Percentiles rank a stretch among this genome's conserved stretches.
These are phyloP conservation scores for Pararge aegeria DNA, from an alignment of 1,140 invertebrate species.

Conservation along the genomic window DNA sequence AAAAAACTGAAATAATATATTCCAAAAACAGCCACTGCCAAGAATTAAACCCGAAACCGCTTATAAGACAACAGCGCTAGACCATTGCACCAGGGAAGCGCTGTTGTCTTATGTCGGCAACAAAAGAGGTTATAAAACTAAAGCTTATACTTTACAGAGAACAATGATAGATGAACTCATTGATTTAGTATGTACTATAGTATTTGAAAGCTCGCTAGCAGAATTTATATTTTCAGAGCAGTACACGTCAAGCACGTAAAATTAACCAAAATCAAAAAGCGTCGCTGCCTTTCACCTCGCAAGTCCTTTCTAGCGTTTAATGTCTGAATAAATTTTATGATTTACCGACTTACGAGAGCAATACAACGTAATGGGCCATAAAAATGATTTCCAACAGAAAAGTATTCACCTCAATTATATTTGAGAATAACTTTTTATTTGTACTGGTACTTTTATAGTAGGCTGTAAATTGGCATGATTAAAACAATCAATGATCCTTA, in stretches of 20 bases:
- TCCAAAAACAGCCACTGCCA: too few species aligned
- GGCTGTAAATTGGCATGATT: slow-evolving; percentile 31
- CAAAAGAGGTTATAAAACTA: too few species aligned
- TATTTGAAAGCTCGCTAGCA: too few species aligned
- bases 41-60: too few species aligned
- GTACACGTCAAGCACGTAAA: slow-evolving; percentile 38
- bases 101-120: too few species aligned
- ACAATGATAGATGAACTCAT: not conserved
- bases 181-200: too few species aligned
- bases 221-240: not conserved
- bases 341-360: slow-evolving; percentile 39
- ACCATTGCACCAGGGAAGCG: too few species aligned
- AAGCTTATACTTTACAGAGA: too few species aligned
- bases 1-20: too few species aligned
- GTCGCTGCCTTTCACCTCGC: slow-evolving; percentile 48
- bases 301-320: slow-evolving; percentile 54
- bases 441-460: slow-evolving; percentile 34
- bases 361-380: slow-evolving; percentile 48
- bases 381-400: slow-evolving; percentile 43
- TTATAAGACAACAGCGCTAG: too few species aligned
- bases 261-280: slow-evolving; percentile 50
- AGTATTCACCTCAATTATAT: slow-evolving; percentile 39
- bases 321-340: slow-evolving; percentile 52
- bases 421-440: slow-evolving; percentile 39
- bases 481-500: slow-evolving; percentile 18